Evolutionary conservation across 2,888 invertebrate genomes (phyloP).

Genomic region (Conchocele bisecta): DNA sequence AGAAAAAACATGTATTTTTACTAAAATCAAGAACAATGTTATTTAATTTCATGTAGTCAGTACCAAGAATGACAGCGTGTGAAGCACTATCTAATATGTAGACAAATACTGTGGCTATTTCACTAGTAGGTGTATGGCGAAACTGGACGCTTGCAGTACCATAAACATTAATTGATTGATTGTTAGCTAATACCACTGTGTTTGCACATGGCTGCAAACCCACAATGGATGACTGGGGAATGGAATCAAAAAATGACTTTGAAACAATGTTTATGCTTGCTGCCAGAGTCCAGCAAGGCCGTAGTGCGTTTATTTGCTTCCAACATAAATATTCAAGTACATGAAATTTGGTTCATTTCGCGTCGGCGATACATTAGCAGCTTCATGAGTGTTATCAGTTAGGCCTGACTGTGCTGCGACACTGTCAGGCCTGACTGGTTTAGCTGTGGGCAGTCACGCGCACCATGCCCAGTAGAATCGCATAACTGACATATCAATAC

Average conservation of each 20-base stretch:
- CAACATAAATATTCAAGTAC: conserved; percentile 10
- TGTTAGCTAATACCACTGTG: conserved; percentile 12
- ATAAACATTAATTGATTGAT: conserved; percentile 14
- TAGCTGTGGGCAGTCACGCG: neutral
- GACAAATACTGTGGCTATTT: too few species aligned
- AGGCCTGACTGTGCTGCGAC: neutral
- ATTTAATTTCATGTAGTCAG: conserved; percentile 21
- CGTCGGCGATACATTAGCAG: neutral
- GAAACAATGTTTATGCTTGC: conserved; percentile 20
- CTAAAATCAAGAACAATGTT: conserved; percentile 17
- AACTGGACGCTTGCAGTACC: conserved; percentile 13
- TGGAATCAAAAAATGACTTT: conserved; percentile 9
- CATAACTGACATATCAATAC: conserved; percentile 11
- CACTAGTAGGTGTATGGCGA: too few species aligned
- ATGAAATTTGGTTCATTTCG: conserved; percentile 8
- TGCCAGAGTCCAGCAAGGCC: conserved; percentile 26
- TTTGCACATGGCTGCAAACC: conserved; percentile 12
- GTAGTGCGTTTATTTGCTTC: conserved; percentile 4
- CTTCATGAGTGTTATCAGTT: neutral
- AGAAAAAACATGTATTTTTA: too few species aligned
- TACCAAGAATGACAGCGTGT: conserved; percentile 33
- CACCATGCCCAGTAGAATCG: neutral
- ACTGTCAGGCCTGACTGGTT: neutral
- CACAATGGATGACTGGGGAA: conserved; percentile 7
- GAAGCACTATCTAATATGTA: conserved; percentile 28